Evolutionary conservation across 2,888 invertebrate species (phyloP), one percentile per base, ranked within the genome.

Genomic region (Lysandra coridon): DNA sequence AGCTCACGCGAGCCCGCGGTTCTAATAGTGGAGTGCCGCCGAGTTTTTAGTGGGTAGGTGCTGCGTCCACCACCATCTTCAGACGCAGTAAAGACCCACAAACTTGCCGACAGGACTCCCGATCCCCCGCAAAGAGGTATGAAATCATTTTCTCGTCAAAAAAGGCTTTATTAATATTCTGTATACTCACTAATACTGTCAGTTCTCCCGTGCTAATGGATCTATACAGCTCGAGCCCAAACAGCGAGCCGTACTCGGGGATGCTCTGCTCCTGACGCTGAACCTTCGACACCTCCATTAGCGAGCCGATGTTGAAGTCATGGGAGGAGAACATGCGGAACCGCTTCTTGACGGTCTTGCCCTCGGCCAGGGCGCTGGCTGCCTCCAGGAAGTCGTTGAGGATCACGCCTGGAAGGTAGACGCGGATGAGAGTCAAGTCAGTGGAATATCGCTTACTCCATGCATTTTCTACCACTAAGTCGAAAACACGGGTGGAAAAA

Each of bases 301-400:
- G 80, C 0, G 92, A 85, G 0, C 94, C 94, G 6, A 94, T 85
- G 83, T 94, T 94, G 87, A 92, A 94, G 85, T 94, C 94, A 78
- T 94, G 93, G 0, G 89, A 86, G 0, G 94, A 93, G 84, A 87
- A 88, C 78, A 92, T 80, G 0, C 88, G 84, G 37, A 94, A 84
- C 0, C 86, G 85, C 74, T 90, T 87, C 2, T 83, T 80, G 1
- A 91, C 86, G 0, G 81, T 80, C 57, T 87, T 86, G 0, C 89
- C 90, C 1, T 85, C 81, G 2, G 87, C 83, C 1, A 92, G 87
- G 30, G 86, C 87, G n/a, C 86, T 83, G 4, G 92, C 91, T 0
- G 90, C 87, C 80, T 88, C 80, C 7, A 89, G 82, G 82, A 94
- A 94, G 23, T 88, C 84, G 83, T 91, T 86, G 0, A 94, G 85